Evolutionary conservation across 2,888 invertebrate species (phyloP), one percentile per base, ranked within the genome.

Genomic region (Cantharis nigra): DNA sequence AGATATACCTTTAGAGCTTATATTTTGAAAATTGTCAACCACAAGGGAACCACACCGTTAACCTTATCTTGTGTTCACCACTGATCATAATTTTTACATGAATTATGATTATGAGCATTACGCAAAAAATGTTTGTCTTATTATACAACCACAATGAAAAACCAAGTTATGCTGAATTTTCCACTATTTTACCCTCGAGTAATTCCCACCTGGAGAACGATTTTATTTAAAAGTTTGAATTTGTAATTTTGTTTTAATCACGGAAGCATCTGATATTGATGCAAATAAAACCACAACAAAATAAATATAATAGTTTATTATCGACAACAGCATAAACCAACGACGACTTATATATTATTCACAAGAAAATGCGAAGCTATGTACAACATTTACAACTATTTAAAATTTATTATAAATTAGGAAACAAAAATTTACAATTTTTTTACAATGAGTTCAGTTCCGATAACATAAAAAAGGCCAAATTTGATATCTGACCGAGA

Each of bases 271-370:
- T 20, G 13, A 13, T 33, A 23, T 23, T 26, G 33, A 13, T 13
- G n/a, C 13, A 2, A 62, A 23, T 67, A 26, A 71, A 74, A 49
- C 14, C 71, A 30, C 69, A 11, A 69, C 26, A 49, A 64, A 64
- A 71, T 79, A 79, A 81, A 79, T 80, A 80, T 81, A 78, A 78
- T 81, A 65, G 76, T 81, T 81, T 82, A 80, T 86, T 85, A 85
- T 85, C 84, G 86, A 86, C 85, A 86, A 86, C 86, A 86, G 85
- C 85, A 85, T 85, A 85, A 84, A 86, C 85, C 86, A 87, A 85
- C 85, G 84, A 86, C 83, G 82, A 85, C 81, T 83, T 81, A 67
- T 67, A 83, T 83, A 82, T 82, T 82, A 85, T 84, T 84, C 83
- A 85, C 83, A 81, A 77, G 67, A 83, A 86, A 84, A 85, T 85